Evolutionary conservation across 2,113 vertebrate species (phyloP).

Genomic region (Rattus norvegicus): GRCr8 NC_086034.1:87591001-87591500

Average conservation of each 20-base stretch:
- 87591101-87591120: too few relatives aligned
- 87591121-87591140: too few relatives aligned
- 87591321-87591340: not conserved
- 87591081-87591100: too few relatives aligned
- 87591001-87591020: too few relatives aligned
- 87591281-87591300: slow-evolving; percentile 27
- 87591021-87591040: too few relatives aligned
- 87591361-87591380: not conserved
- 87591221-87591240: not conserved
- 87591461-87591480: not conserved
- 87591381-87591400: not conserved
- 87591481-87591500: slow-evolving; percentile 33
- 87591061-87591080: too few relatives aligned
- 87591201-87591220: not conserved
- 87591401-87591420: not conserved
- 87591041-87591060: too few relatives aligned
- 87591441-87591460: not conserved
- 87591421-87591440: not conserved
- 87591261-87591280: not conserved
- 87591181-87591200: not conserved
- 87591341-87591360: not conserved
- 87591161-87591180: too few relatives aligned
- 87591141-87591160: not conserved
- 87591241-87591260: not conserved
- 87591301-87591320: not conserved